A percentile compares a stretch with the other conserved stretches of the same genome.
phyloP scores from a whole-genome alignment of 1,140 invertebrate species.

The Listronotus oregonensis region DNA sequence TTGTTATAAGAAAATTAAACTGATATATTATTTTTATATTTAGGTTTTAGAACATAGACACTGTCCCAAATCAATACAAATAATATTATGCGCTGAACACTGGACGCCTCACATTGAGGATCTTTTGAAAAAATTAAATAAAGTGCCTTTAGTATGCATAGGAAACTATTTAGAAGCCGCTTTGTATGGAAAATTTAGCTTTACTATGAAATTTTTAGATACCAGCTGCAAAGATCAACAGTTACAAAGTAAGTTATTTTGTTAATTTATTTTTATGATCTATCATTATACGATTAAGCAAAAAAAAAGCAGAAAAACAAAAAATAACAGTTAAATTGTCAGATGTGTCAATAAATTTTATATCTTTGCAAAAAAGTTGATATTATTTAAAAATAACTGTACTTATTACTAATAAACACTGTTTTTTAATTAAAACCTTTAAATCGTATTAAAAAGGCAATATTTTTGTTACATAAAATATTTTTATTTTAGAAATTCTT shows the following conservation, averaged over 20 bases:
- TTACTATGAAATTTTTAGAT: conserved; percentile 40
- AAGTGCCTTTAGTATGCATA: conserved; percentile 47
- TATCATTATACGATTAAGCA: too few species aligned
- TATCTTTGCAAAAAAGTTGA: too few species aligned
- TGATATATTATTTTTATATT: conserved; percentile 2
- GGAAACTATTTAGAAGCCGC: conserved; percentile 48
- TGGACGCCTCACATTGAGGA: conserved; percentile 46
- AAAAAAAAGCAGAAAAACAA: too few species aligned
- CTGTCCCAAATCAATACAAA: conserved; percentile 41
- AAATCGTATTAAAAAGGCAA: too few species aligned
- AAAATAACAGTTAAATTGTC: too few species aligned
- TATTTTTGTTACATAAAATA: too few species aligned
- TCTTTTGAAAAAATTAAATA: conserved; percentile 39
- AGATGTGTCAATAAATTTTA: too few species aligned
- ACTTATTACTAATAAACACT: too few species aligned
- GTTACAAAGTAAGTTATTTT: conserved; percentile 32
- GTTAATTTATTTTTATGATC: too few species aligned
- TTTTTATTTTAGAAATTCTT: conserved; percentile 40
- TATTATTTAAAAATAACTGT: too few species aligned
- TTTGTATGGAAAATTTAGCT: conserved; percentile 46
- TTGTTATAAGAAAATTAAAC: too few species aligned
- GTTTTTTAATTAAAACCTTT: too few species aligned
- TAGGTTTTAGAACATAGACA: conserved; percentile 27
- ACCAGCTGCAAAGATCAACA: conserved; percentile 28
- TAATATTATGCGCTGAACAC: conserved; percentile 43